Evolutionary conservation across 2,797 vertebrate genomes (phyloP).

Genomic region (Cirrhinus molitorella): DNA sequence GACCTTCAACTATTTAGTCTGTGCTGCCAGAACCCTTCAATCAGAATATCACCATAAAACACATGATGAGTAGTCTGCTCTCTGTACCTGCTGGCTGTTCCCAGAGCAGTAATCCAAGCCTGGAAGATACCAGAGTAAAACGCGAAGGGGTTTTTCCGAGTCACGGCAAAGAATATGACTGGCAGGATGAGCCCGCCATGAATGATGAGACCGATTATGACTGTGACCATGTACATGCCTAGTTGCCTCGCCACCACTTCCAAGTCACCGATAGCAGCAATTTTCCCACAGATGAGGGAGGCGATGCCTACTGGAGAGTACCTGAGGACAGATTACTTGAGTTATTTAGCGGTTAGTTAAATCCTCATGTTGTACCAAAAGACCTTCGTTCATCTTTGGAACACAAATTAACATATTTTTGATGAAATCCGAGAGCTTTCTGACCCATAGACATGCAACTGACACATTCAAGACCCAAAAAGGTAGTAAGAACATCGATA

Average conservation of each 20-base stretch:
- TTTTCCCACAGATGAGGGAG: conserved; percentile 86
- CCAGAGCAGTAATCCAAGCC: conserved; percentile 88
- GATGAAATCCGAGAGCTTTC: no score
- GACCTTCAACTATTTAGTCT: conserved; percentile 2
- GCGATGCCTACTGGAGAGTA: conserved; percentile 87
- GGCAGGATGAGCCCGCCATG: conserved; percentile 85
- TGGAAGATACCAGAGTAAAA: conserved; percentile 88
- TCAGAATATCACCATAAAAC: not conserved
- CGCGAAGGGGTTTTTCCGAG: conserved; percentile 81
- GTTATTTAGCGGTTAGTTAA: not conserved
- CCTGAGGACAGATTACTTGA: conserved; percentile 69
- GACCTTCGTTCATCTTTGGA: no score
- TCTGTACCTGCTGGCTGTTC: conserved; percentile 86
- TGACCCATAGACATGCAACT: no score
- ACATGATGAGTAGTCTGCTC: not conserved
- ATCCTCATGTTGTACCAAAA: no score
- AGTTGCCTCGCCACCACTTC: conserved; percentile 84
- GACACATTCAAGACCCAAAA: no score
- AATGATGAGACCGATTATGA: conserved; percentile 85
- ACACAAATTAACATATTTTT: no score
- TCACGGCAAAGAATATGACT: conserved; percentile 82
- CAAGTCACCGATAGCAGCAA: conserved; percentile 83
- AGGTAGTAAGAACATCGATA: no score
- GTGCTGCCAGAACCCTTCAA: not conserved
- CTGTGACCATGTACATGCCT: conserved; percentile 89